Conservation (phyloP, 1,140 invertebrate genomes). For the Microplitis mediator region DNA sequence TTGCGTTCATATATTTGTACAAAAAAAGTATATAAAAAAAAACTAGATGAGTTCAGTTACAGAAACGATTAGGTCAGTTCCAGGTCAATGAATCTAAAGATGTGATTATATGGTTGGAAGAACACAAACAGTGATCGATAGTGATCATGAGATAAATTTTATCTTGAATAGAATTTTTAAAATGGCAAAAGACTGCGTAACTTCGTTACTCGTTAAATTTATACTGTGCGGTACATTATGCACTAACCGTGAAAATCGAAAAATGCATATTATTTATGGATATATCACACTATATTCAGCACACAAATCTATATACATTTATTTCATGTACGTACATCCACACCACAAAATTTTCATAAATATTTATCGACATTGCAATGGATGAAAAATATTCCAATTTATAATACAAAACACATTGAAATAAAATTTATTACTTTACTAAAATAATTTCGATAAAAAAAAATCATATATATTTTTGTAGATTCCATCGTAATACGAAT, state of each 20-base stretch:
- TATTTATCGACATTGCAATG: slow-evolving; percentile 30
- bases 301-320: not conserved
- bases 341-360: slow-evolving; percentile 40
- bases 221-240: too few species aligned
- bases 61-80: slow-evolving; percentile 20
- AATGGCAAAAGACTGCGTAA: too few species aligned
- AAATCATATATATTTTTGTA: too few species aligned
- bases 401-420: not conserved
- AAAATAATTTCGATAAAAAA: too few species aligned
- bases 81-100: slow-evolving; percentile 25
- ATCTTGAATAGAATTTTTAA: too few species aligned
- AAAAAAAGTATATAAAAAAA: not conserved
- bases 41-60: slow-evolving; percentile 12
- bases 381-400: not conserved
- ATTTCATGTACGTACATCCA: not conserved
- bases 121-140: slow-evolving; percentile 15
- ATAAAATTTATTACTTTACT: too few species aligned
- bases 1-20: too few species aligned
- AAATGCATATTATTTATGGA: not conserved
- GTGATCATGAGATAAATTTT: not conserved
- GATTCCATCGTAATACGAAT: too few species aligned
- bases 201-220: too few species aligned
- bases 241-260: too few species aligned
- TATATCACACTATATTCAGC: not conserved
- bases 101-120: slow-evolving; percentile 24